phyloP scores from a whole-genome alignment of 2,113 vertebrate genomes.

The Actenoides hombroni region DNA sequence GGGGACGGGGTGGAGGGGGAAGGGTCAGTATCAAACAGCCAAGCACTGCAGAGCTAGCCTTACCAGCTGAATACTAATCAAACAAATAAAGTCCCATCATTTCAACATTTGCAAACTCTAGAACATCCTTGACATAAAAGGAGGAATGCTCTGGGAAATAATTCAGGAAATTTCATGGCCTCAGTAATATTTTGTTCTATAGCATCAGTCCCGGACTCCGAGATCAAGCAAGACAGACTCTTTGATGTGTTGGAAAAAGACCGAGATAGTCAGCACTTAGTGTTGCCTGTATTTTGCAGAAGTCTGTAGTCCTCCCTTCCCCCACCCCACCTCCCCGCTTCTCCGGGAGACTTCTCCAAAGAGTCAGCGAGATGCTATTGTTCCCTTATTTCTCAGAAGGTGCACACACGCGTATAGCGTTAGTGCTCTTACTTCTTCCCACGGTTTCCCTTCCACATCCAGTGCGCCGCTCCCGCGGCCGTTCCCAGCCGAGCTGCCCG shows the following conservation, averaged over 20 bases:
- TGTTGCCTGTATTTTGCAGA: neutral
- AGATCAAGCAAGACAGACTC: neutral
- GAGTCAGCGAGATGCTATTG: conserved; percentile 5
- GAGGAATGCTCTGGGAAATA: neutral
- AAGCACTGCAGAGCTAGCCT: conserved; percentile 70
- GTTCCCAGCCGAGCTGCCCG: neutral
- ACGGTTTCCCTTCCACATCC: neutral
- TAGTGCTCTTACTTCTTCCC: neutral
- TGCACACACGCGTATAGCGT: neutral
- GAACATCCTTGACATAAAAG: neutral
- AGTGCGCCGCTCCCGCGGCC: neutral
- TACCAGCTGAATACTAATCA: conserved; percentile 78
- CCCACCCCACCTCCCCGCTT: neutral
- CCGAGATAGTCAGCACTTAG: neutral
- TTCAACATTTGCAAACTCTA: conserved; percentile 32
- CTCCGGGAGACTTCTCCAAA: neutral
- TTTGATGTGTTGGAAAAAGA: neutral
- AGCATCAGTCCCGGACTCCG: neutral
- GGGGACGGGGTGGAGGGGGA: neutral
- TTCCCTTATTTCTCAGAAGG: neutral
- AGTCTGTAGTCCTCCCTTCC: conserved; percentile 32
- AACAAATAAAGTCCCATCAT: conserved; percentile 11
- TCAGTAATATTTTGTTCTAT: neutral
- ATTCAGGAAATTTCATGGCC: neutral
- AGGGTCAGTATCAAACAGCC: conserved; percentile 61